phyloP scores from a whole-genome alignment of 1,140 invertebrate genomes.

The Drosophila nannoptera region DNA sequence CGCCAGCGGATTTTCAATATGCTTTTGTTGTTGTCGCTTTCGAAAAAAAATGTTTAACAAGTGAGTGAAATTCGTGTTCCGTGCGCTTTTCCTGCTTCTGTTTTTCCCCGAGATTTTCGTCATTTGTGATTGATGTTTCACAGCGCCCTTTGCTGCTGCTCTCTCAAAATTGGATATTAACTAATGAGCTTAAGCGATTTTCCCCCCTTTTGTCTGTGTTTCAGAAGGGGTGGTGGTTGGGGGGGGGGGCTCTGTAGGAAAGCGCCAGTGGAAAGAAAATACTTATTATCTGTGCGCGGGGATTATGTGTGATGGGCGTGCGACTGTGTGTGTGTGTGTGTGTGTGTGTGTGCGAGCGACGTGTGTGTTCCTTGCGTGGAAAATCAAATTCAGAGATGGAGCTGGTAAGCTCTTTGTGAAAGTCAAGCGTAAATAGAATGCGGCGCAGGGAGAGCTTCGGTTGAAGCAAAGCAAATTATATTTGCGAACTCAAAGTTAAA shows the following conservation, averaged over 20 bases:
- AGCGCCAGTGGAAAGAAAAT: constrained; percentile 48
- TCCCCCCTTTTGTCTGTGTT: constrained; percentile 14
- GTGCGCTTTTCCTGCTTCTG: constrained; percentile 25
- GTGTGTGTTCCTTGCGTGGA: constrained; percentile 56
- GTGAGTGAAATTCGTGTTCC: constrained; percentile 58
- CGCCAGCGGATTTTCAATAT: constrained; percentile 23
- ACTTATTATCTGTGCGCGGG: not conserved
- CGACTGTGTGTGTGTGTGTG: not conserved
- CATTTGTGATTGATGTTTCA: constrained; percentile 66
- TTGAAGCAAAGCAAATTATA: not conserved
- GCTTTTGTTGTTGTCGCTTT: not conserved
- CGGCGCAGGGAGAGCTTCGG: not conserved
- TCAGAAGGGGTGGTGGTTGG: too few species aligned
- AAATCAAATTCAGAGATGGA: constrained; percentile 40
- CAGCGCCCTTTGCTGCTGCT: constrained; percentile 25
- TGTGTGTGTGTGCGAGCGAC: constrained; percentile 10
- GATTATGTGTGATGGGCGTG: constrained; percentile 1
- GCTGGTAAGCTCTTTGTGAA: constrained; percentile 41
- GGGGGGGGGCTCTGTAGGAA: constrained; percentile 41
- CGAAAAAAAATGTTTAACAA: constrained; percentile 67
- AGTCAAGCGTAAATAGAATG: constrained; percentile 52
- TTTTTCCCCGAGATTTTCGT: constrained; percentile 24
- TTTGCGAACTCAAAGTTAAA: too few species aligned
- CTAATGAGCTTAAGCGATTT: constrained; percentile 76
- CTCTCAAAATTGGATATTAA: constrained; percentile 77